Evolutionary conservation across 2,888 invertebrate species (phyloP).

Genomic region (Hemaris fuciformis): DNA sequence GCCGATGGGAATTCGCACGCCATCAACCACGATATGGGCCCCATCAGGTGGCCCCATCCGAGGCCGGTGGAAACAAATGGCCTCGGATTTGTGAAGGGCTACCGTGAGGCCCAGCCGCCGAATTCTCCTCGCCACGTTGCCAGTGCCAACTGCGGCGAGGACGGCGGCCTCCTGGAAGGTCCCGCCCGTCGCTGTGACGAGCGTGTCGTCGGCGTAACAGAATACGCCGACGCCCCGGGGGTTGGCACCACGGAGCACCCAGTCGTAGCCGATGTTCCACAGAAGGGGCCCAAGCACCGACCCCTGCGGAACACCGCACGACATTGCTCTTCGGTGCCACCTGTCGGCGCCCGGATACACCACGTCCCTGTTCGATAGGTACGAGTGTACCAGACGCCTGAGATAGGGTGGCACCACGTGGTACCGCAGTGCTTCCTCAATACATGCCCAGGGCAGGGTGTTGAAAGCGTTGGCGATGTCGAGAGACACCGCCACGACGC

Average conservation of each 20-base stretch:
- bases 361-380: background rate
- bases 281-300: too few relatives aligned
- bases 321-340: background rate
- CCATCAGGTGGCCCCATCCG: too few relatives aligned
- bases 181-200: slow-evolving; percentile 19
- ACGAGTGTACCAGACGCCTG: background rate
- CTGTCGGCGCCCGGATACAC: background rate
- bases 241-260: slow-evolving; percentile 16
- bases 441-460: slow-evolving; percentile 6
- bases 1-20: too few relatives aligned
- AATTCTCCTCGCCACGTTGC: slow-evolving; percentile 13
- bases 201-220: slow-evolving; percentile 27
- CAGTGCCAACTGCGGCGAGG: slow-evolving; percentile 9
- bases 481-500: too few relatives aligned
- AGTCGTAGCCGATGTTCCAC: too few relatives aligned
- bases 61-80: too few relatives aligned
- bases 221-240: slow-evolving; percentile 13
- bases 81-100: slow-evolving; percentile 8
- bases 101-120: slow-evolving; percentile 19
- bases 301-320: background rate
- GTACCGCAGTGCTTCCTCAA: background rate
- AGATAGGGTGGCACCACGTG: background rate
- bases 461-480: too few relatives aligned
- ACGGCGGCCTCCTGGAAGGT: slow-evolving; percentile 3
- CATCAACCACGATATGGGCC: too few relatives aligned